Evolutionary conservation across 1,140 invertebrate genomes (phyloP), one percentile per base, ranked within the genome.

Genomic region (Centruroides vittatus): DNA sequence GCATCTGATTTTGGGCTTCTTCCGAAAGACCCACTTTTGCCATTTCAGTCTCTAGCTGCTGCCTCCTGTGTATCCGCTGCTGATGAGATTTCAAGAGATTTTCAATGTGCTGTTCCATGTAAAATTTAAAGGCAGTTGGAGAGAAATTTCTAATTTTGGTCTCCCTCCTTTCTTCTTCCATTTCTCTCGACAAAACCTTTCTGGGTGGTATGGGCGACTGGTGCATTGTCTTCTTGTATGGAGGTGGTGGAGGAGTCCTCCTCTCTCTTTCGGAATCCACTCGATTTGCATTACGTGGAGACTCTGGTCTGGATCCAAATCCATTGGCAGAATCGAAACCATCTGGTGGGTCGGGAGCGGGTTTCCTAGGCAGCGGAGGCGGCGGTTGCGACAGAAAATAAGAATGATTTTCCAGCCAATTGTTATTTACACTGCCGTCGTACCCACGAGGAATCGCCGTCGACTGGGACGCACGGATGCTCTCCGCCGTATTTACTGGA

Each of bases 71-170:
- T 50, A 89, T 77, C 13, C 96, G 78, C 74, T 98, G 93, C 65
- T 92, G 87, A 70, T 94, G 89, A 9, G 89, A 93, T 71, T 98
- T 98, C 10, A 98, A 80, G 10, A 99, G 86, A 73, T 98, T 98
- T 74, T 98, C 95, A 1, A 98, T 85, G 70, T 99, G 96, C 72
- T 99, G 96, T 71, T 99, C 96, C 95, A 99, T 99, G 72, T 89
- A 99, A 73, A 99, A 99, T 76, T 98, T 97, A 73, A 93, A 98
- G 0, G 93, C 93, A 70, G 95, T 90, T 1, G 93, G 89, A n/a
- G 90, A 93, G 72, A 93, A 79, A 61, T 75, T 71, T 47, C 63
- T 67, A 9, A 93, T 89, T 76, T 92, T 93, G 63, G 86, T 88
- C 70, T 95, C 91, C 53, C 88, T 79, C 47, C 89, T 78, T 72